phyloP scores from a whole-genome alignment of 2,797 vertebrate species.

The Scolopax rusticola region DNA sequence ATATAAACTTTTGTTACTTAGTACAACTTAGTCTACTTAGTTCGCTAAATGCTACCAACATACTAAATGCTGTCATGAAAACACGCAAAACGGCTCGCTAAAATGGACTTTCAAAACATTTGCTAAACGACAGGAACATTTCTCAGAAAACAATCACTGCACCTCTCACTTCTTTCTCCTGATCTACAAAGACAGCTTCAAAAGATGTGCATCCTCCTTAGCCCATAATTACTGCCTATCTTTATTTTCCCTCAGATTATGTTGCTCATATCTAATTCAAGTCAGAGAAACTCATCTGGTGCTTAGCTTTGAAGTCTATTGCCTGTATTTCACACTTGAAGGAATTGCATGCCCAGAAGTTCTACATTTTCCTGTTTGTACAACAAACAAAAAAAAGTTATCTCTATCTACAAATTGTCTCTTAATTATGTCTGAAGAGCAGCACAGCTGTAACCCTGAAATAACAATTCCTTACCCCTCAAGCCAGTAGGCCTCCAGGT shows the following conservation, averaged over 20 bases:
- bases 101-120: not conserved
- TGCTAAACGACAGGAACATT: not conserved
- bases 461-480: not conserved
- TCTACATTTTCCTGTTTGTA: not conserved
- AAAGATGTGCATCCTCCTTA: not conserved
- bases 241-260: not conserved
- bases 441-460: not conserved
- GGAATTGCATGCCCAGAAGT: fast-evolving
- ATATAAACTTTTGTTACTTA: not conserved
- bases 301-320: not conserved
- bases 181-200: not conserved
- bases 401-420: not conserved
- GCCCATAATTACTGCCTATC: not conserved
- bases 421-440: not conserved
- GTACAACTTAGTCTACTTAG: not conserved
- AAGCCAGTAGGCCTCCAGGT: not conserved
- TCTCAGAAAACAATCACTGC: not conserved
- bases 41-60: not conserved
- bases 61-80: not conserved
- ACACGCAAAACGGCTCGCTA: not conserved
- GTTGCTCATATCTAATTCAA: not conserved
- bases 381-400: not conserved
- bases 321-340: not conserved
- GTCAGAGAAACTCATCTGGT: not conserved
- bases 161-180: not conserved